Conservation (phyloP, 2,113 vertebrate species). For the Trogon surrucura region DNA sequence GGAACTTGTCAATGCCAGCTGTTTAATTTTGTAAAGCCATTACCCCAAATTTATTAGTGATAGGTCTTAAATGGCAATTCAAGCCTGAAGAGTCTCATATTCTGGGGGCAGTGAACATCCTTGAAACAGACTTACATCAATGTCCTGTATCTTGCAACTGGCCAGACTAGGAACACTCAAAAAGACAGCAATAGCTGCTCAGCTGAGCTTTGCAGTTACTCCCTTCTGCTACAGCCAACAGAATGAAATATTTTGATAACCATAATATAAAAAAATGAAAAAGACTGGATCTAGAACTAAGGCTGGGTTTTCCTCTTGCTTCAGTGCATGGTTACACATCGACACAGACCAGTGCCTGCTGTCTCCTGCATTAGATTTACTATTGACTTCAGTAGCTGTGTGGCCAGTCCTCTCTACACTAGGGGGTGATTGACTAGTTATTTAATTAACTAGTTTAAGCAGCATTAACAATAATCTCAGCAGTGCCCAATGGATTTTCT, state of each 20-base stretch:
- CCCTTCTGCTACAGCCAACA: not conserved
- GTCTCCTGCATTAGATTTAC: not conserved
- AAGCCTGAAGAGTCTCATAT: not conserved
- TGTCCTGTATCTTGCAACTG: not conserved
- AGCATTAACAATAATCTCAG: constrained; percentile 69
- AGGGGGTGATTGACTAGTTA: constrained; percentile 58
- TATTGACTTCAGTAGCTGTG: not conserved
- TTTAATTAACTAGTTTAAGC: constrained; percentile 69
- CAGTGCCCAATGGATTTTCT: constrained; percentile 61
- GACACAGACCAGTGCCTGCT: not conserved
- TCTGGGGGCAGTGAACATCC: not conserved
- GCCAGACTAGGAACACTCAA: not conserved
- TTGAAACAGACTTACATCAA: not conserved
- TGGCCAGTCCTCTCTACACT: not conserved
- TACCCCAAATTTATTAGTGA: not conserved
- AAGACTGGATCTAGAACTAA: not conserved
- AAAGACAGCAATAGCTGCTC: not conserved
- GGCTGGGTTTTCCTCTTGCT: not conserved
- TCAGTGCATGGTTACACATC: not conserved
- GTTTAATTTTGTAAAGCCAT: constrained; percentile 2
- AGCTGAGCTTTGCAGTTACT: constrained; percentile 19
- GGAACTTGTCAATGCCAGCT: constrained; percentile 1
- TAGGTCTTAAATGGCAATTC: not conserved
- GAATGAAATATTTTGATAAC: not conserved
- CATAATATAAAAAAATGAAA: not conserved